Conservation (phyloP, 1,140 invertebrate genomes). For the Belonocnema kinseyi region DNA sequence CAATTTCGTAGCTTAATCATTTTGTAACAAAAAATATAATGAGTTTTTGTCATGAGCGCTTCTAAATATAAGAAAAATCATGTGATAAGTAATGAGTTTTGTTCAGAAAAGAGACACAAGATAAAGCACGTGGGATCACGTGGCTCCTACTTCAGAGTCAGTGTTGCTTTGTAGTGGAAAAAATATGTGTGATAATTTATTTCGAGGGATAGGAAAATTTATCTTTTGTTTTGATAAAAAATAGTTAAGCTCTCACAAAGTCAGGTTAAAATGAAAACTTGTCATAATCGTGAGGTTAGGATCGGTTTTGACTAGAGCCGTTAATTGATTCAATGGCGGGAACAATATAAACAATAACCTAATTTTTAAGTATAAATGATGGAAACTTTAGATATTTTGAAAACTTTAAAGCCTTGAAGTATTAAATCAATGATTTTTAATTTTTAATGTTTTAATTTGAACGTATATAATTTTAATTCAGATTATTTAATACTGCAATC, state of each 20-base stretch:
- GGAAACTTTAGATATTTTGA: too few relatives aligned
- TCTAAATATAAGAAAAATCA: neutral
- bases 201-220: neutral
- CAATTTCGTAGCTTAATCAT: neutral
- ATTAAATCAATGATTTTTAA: too few relatives aligned
- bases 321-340: neutral
- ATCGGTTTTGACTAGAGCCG: neutral
- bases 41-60: neutral
- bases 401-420: too few relatives aligned
- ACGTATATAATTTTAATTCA: too few relatives aligned
- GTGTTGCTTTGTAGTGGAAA: neutral
- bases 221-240: too few relatives aligned
- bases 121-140: slow-evolving; percentile 71
- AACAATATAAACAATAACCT: neutral
- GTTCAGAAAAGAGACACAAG: slow-evolving; percentile 42
- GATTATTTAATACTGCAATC: too few relatives aligned
- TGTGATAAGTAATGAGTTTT: slow-evolving; percentile 14
- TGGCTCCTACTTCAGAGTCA: slow-evolving; percentile 51
- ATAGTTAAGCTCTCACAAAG: too few relatives aligned
- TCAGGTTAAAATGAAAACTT: neutral
- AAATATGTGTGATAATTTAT: neutral
- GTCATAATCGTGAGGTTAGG: neutral
- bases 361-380: too few relatives aligned
- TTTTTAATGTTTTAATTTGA: too few relatives aligned
- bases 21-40: neutral